Evolutionary conservation across 2,888 invertebrate species (phyloP), one percentile per base, ranked within the genome.

Genomic region (Cordilura impudica): DNA sequence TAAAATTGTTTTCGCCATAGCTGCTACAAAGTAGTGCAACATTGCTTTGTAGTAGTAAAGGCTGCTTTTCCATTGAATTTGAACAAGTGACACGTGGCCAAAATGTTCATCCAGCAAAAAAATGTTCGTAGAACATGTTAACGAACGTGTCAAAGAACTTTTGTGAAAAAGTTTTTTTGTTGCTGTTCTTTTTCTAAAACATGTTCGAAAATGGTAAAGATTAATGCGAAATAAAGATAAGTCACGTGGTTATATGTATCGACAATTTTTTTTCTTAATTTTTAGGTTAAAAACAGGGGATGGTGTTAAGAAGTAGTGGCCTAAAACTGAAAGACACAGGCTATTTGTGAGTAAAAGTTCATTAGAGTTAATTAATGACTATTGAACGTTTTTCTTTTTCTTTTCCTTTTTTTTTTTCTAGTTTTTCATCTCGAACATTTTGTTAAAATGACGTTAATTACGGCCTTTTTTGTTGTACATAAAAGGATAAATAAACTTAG

Each of bases 71-170:
- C 45, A 63, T 73, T 63, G 43, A 63, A 31, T 58, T 67, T 61
- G 54, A 43, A 67, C 35, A 53, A 80, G 66, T 75, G 69, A 81
- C 80, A 81, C 81, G 80, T 78, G 80, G 72, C 77, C 72, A 58
- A 78, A 81, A 66, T 65, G 58, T 65, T 69, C 58, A 67, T 45
- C 58, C 4, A 54, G 45, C 51, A 51, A 67, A 45, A 67, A 26
- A 63, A 71, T 45, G 61, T 66, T 39, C 71, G 49, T 6, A 39
- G 35, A 19, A 67, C 74, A 78, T 66, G 43, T 47, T 51, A 49
- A 70, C 19, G 75, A 81, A 83, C 83, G 83, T 83, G 82, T 78
- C 73, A 70, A 78, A 76, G 69, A 82, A 83, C 76, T 83, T 83
- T 81, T 45, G 45, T 51, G 35, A 43, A 39, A 60, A 61, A 66